phyloP scores from a whole-genome alignment of 2,113 vertebrate species.

The Aegypius monachus region DNA sequence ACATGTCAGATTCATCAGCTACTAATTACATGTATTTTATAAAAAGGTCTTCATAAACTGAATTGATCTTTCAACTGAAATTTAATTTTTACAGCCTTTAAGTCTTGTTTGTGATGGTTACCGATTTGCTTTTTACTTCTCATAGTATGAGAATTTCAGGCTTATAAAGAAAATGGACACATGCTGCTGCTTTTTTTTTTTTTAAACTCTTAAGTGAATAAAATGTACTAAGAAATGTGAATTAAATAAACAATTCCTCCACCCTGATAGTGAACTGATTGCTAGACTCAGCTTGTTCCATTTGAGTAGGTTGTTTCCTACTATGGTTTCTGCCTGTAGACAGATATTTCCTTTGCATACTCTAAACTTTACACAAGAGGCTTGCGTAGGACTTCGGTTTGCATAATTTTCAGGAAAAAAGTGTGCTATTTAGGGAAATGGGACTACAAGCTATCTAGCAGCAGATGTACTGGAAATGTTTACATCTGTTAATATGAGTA shows the following conservation, averaged over 20 bases:
- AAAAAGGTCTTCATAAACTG: neutral
- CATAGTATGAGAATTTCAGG: neutral
- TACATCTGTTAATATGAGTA: neutral
- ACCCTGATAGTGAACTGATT: neutral
- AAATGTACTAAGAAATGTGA: neutral
- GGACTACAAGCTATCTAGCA: neutral
- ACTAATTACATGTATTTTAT: neutral
- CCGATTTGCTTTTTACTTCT: neutral
- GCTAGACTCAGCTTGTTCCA: neutral
- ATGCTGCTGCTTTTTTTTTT: neutral
- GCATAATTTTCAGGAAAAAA: neutral
- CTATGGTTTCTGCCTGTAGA: neutral
- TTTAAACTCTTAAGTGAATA: neutral
- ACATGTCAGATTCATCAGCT: neutral
- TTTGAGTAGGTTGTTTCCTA: neutral
- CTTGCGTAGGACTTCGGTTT: neutral
- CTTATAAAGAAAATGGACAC: neutral
- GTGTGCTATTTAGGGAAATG: neutral
- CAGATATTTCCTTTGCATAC: neutral
- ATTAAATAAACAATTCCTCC: neutral
- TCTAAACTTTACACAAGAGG: neutral
- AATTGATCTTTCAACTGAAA: neutral
- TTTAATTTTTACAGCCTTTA: neutral
- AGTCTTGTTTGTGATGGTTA: neutral
- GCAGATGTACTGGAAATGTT: neutral